These are phyloP conservation scores for Ursus arctos DNA, from an alignment of 2,113 vertebrate genomes.

Conservation along the genomic window DNA sequence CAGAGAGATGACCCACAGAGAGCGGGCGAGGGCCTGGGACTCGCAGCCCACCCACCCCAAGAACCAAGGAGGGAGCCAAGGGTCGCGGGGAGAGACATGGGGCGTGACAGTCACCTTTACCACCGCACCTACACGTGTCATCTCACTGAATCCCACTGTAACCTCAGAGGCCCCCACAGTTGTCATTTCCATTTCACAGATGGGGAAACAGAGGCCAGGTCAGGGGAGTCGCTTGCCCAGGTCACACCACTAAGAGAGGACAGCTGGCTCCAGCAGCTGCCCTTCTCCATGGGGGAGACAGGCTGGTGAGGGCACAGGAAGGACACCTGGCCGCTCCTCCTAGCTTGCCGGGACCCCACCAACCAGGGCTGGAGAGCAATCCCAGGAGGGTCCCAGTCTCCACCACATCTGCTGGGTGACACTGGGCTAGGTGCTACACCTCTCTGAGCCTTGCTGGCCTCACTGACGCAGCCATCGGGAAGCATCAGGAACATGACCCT, in stretches of 20 bases:
- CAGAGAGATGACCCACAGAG: rapidly evolving
- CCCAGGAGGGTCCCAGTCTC: neutral
- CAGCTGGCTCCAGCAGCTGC: neutral
- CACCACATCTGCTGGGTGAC: neutral
- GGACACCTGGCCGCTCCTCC: neutral
- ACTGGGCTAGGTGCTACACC: neutral
- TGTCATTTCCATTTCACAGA: neutral
- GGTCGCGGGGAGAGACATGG: rapidly evolving
- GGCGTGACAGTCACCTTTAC: neutral
- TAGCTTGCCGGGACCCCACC: neutral
- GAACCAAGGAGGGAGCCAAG: neutral
- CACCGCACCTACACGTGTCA: rapidly evolving
- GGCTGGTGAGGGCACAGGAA: neutral
- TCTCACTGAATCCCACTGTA: neutral
- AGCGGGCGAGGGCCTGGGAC: neutral
- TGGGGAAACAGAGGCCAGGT: neutral
- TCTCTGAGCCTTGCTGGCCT: neutral
- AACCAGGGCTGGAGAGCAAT: neutral
- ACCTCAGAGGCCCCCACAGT: rapidly evolving
- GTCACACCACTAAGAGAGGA: neutral
- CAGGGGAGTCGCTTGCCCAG: neutral
- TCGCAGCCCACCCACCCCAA: neutral
- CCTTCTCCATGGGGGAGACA: rapidly evolving
- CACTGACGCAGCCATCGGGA: neutral
- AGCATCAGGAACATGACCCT: rapidly evolving